Conservation (phyloP, 2,113 vertebrate genomes). For the Pterocles gutturalis region DNA sequence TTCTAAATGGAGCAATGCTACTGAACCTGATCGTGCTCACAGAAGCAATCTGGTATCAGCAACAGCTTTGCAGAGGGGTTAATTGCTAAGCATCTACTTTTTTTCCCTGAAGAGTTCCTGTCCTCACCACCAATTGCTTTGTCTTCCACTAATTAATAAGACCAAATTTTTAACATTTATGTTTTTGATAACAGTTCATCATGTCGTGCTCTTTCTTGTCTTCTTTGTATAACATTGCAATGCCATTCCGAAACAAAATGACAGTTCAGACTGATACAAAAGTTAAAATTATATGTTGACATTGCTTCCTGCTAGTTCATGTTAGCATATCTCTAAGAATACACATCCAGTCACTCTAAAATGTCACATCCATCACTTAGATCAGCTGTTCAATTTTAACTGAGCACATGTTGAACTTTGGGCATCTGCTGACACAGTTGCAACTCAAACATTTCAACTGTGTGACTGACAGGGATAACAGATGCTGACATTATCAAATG, state of each 20-base stretch:
- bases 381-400: constrained; percentile 85
- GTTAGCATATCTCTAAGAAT: constrained; percentile 72
- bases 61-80: not conserved
- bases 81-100: not conserved
- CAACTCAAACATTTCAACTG: constrained; percentile 85
- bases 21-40: not conserved
- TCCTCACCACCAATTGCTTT: not conserved
- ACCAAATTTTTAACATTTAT: not conserved
- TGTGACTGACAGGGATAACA: constrained; percentile 95
- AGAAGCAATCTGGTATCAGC: not conserved
- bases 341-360: constrained; percentile 77
- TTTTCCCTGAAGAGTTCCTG: not conserved
- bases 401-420: constrained; percentile 80
- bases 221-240: constrained; percentile 9
- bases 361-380: constrained; percentile 82
- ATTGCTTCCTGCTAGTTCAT: constrained; percentile 67
- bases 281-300: constrained; percentile 69
- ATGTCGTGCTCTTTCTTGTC: not conserved
- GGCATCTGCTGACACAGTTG: constrained; percentile 87
- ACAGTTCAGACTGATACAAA: constrained; percentile 50
- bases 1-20: not conserved
- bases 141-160: not conserved
- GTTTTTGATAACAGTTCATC: constrained; percentile 12
- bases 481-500: constrained; percentile 99
- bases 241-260: constrained; percentile 57